Evolutionary conservation across 1,140 invertebrate genomes (phyloP), one percentile per base, ranked within the genome.

Genomic region (Mamestra configurata): DNA sequence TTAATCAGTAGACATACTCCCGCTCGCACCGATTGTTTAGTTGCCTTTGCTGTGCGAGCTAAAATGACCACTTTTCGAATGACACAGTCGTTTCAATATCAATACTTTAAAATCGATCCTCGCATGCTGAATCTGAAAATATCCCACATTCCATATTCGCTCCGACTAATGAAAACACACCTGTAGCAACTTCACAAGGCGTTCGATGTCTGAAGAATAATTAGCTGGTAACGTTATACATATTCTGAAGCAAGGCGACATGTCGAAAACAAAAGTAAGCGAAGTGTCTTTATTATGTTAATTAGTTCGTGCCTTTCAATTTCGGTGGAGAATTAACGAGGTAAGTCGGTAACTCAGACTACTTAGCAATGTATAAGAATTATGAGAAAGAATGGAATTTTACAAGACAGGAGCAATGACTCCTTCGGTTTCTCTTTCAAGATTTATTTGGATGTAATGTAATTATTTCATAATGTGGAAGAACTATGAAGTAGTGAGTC

Each of bases 241-340:
- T 51, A 57, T 40, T 35, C n/a, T 31, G 24, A 61, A 76, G 27
- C 24, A 8, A 61, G 13, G 31, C 35, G 40, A 76, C 35, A 49
- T 46, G 75, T 37, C 24, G 72, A 76, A 81, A 75, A 82, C 80
- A 79, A 75, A 82, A 79, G 80, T 79, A 68, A 24, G 24, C 43
- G 15, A 76, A 76, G 71, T 59, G 61, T 79, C 77, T 82, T 82
- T 79, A 79, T 85, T 79, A 83, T 84, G 84, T 53, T 84, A 86
- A 84, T 84, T 81, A 79, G 73, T 78, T 76, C 84, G 79, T 86
- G 84, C 61, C 82, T 86, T 64, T 55, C 77, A 81, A 84, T 84
- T 82, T 82, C 75, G 57, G 72, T 76, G 37, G 43, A 22, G 82
- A 71, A 82, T 86, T 82, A 86, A 77, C 43, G 51, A 72, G 49